Evolutionary conservation across 2,888 invertebrate species (phyloP).

Genomic region (Ormyrus labotus): DNA sequence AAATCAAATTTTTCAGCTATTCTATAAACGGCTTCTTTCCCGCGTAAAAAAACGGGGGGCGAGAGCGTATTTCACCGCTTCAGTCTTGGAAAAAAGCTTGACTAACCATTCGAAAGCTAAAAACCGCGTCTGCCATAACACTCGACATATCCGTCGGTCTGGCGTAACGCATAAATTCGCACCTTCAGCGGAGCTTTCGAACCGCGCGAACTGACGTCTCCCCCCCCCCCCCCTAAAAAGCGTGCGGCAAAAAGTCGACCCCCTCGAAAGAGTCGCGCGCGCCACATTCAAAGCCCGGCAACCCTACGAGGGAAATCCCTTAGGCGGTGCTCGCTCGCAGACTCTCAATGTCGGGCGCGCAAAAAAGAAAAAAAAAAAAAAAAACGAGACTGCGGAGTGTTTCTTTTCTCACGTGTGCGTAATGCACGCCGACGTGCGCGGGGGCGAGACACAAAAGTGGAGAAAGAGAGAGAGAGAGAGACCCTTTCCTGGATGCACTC

Average conservation of each 20-base stretch:
- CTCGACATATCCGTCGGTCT: not conserved
- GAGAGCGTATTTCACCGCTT: no score
- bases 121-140: not conserved
- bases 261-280: not conserved
- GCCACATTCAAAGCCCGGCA: constrained; percentile 16
- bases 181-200: not conserved
- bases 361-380: not conserved
- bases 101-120: no score
- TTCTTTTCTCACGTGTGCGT: not conserved
- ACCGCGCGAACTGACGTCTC: no score
- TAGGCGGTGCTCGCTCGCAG: constrained; percentile 10
- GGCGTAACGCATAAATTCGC: not conserved
- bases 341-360: constrained; percentile 30
- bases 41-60: no score
- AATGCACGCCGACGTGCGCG: constrained; percentile 11
- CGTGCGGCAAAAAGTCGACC: no score
- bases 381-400: not conserved
- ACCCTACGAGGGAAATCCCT: constrained; percentile 17
- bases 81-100: no score
- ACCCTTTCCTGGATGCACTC: not conserved
- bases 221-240: no score
- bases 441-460: not conserved
- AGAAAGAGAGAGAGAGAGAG: not conserved
- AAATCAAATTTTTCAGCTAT: no score
- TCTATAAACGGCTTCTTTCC: no score